Base-by-base conservation (phyloP, 2,888 invertebrate species). In the Cancer borealis region DNA sequence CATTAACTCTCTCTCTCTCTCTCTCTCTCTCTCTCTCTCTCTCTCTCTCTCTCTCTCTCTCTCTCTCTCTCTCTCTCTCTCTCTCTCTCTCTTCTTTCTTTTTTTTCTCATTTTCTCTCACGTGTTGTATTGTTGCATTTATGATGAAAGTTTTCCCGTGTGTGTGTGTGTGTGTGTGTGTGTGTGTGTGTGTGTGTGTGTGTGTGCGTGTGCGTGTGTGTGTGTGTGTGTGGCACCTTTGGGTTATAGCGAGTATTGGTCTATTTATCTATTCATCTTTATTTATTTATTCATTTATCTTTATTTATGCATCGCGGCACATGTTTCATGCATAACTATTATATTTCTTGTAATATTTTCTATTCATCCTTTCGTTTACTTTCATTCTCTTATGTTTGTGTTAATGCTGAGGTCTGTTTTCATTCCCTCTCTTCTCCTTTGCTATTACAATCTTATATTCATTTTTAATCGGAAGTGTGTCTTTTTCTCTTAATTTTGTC, bases 141-240 rank as follows among this genome's bases (percentile, higher is more conserved):
- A 21, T 73, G n/a, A 54, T 73, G 73, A 17, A 17, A 17, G 66
- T n/a, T 12, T 66, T 4, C 17, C 10, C 12, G 49, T 49, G 49
- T 49, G 49, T 49, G 49, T 49, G 49, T 49, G 49, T 49, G 49
- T 49, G 49, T 49, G 49, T 49, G 49, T 66, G n/a, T 66, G n/a
- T 66, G 10, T 4, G 17, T 66, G 17, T 66, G 66, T 66, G 66
- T n/a, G 66, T 66, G 87, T 87, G 87, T 87, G 87, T 87, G 87
- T 87, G 87, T 87, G 87, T 87, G 87, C 30, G 87, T 87, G 87
- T 88, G 88, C 45, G 88, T 88, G 39, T 88, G 21, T 21, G 39
- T 45, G 45, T 14, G 87, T 88, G 88, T 88, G 88, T 45, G 88
- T 88, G 88, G 45, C 10, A 39, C 39, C 39, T 39, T 39, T 39